Evolutionary conservation across 2,797 vertebrate species (phyloP), one percentile per base, ranked within the genome.

Genomic region (Hemibagrus guttatus): DNA sequence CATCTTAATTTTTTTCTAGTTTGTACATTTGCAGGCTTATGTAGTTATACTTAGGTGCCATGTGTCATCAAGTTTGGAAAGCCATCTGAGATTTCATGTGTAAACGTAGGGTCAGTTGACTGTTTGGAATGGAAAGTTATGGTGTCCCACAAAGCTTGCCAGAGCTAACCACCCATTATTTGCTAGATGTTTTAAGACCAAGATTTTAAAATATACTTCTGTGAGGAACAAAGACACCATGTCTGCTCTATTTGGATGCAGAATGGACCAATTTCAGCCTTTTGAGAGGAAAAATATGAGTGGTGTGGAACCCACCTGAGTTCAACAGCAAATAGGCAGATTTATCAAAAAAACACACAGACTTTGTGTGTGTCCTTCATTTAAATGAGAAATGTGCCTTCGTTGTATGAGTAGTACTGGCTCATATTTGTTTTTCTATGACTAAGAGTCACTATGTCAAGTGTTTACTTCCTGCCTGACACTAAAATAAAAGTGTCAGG

Each of bases 391-490:
- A 69, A 83, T 52, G 42, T 68, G 35, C 35, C 28, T 75, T 68
- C 23, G 52, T 16, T 80, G 81, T 81, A 81, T 84, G 58, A 59
- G 39, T 28, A 42, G 26, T 23, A 59, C 74, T 52, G 3, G 23
- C 49, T 49, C 68, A 4, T 58, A 58, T 86, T 89, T 84, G 68
- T 66, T 49, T 35, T 71, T n/a, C 13, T 23, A 63, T 87, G 52
- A 89, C 56, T 80, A 85, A 28, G 26, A 64, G 61, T 81, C 61
- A 35, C 76, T 26, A 2, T 31, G 81, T 71, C 56, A 78, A 88
- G 87, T 88, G 87, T 88, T 85, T 83, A 58, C 72, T 85, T 85
- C 84, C 84, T 8, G 42, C 54, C 75, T 85, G 31, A 85, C 76
- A 31, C n/a, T 82, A 68, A 76, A 82, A 85, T 58, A 52, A 85